Conservation (phyloP, 2,888 invertebrate species). For the Drosophila sordidula region DNA sequence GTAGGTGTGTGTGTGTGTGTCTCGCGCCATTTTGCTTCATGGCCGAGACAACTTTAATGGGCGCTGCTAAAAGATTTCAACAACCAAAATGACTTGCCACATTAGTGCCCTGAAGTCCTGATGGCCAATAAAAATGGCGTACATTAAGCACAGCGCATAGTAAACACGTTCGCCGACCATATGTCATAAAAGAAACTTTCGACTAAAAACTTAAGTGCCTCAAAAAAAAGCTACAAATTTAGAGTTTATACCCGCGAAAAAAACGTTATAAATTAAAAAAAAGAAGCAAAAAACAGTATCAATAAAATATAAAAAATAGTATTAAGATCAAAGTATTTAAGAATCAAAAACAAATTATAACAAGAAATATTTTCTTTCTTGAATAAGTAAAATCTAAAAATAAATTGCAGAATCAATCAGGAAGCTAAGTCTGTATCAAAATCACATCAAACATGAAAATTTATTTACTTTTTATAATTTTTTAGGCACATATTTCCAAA, state of each 20-base stretch:
- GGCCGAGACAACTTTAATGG: constrained; percentile 68
- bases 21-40: constrained; percentile 49
- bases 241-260: neutral
- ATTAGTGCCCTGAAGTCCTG: constrained; percentile 47
- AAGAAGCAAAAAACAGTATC: too few relatives aligned
- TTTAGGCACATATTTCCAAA: too few relatives aligned
- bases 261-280: neutral
- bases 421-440: too few relatives aligned
- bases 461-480: too few relatives aligned
- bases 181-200: constrained; percentile 44
- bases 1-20: constrained; percentile 10
- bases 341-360: too few relatives aligned
- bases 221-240: neutral
- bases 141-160: constrained; percentile 53
- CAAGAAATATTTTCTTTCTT: too few relatives aligned
- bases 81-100: constrained; percentile 44
- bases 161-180: constrained; percentile 58
- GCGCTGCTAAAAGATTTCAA: constrained; percentile 50
- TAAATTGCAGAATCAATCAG: too few relatives aligned
- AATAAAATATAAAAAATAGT: neutral
- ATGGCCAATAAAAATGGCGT: constrained; percentile 51
- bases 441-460: too few relatives aligned
- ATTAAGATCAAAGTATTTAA: neutral
- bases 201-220: constrained; percentile 10
- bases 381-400: too few relatives aligned